Evolutionary conservation across 2,113 vertebrate genomes (phyloP), one percentile per base, ranked within the genome.

Genomic region (Limanda limanda): DNA sequence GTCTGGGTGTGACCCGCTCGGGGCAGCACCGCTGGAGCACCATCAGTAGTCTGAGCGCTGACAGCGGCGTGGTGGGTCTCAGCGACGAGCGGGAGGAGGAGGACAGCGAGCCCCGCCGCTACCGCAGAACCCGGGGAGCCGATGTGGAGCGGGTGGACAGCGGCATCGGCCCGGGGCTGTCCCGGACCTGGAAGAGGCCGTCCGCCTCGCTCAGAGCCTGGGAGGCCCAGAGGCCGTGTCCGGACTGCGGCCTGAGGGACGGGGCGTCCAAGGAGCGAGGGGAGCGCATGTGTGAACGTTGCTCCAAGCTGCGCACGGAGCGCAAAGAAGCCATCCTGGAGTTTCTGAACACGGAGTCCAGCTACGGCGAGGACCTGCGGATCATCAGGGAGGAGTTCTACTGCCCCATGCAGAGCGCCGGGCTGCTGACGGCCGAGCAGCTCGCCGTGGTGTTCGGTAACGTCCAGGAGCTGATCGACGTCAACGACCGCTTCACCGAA

Each of bases 361-460:
- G 96, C 88, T 97, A 96, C 0, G 94, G 96, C 14, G 96, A 97
- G 76, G 95, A 96, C 89, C 93, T 96, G 69, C 91, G 96, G 13
- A 97, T 97, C 87, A 97, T 97, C 79, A 96, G 94, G 76, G 95
- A 97, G 93, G 96, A 97, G 73, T 97, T 97, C 76, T 96, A 96
- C 86, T 91, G 95, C 66, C 96, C 96, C 63, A 97, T 97, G 95
- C 95, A 97, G 93, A 95, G 94, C 0, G 96, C 96, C 4, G 95
- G 93, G 2, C 93, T 97, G 74, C 95, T 97, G 70, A 95, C 92
- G 0, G 87, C 94, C 9, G 95, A 98, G 72, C 97, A 98, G 93
- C 94, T 98, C 54, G 31, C 87, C 0, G 93, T 96, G 76, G 94
- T 97, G 85, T 97, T 97, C 69, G 91, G 95, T 75, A 98, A 97